Evolutionary conservation across 2,797 vertebrate species (phyloP).

Genomic region (Benthosema pterotum): DNA sequence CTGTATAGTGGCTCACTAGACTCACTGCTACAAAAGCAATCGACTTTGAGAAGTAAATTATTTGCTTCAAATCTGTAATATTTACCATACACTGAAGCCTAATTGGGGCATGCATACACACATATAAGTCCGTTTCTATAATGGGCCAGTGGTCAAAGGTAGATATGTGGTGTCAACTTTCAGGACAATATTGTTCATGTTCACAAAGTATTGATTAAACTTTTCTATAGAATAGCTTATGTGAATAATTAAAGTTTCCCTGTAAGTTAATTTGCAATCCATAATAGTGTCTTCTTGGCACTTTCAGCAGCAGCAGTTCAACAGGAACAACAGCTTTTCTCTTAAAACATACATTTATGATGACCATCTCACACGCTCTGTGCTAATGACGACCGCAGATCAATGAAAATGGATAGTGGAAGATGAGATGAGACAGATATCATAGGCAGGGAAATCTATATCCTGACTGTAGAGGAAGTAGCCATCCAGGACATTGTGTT

Average conservation of each 20-base stretch:
- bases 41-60: too few relatives aligned
- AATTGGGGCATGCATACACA: too few relatives aligned
- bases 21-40: too few relatives aligned
- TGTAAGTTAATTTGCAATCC: neutral
- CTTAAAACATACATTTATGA: neutral
- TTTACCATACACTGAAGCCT: too few relatives aligned
- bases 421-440: neutral
- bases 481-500: neutral
- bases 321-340: slow-evolving; percentile 4
- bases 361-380: neutral
- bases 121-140: neutral
- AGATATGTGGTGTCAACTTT: neutral
- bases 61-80: too few relatives aligned
- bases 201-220: neutral
- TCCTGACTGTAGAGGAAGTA: neutral
- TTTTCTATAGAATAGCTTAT: neutral
- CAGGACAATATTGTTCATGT: neutral
- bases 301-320: neutral
- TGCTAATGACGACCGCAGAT: neutral
- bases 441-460: too few relatives aligned
- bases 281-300: neutral
- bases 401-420: neutral
- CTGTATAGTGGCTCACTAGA: too few relatives aligned
- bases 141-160: neutral
- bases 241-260: neutral